phyloP scores from a whole-genome alignment of 2,797 vertebrate genomes.

The Cossypha niveicapilla region DNA sequence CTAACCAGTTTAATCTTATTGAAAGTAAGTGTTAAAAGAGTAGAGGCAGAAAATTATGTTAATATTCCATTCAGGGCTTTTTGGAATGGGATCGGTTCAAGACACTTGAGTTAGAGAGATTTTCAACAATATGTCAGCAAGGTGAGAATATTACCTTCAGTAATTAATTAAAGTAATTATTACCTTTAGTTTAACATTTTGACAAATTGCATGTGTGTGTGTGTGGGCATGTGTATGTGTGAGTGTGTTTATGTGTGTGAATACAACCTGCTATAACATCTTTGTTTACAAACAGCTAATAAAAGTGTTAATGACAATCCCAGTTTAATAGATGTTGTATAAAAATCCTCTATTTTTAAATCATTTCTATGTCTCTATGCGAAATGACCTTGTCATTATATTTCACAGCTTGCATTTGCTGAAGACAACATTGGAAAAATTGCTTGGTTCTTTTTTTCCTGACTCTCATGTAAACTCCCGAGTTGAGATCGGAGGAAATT shows the following conservation, averaged over 20 bases:
- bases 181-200: background rate
- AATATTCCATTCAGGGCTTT: background rate
- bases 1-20: background rate
- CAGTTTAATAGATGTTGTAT: background rate
- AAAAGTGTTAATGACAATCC: background rate
- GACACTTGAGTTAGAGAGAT: background rate
- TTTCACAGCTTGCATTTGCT: background rate
- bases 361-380: background rate
- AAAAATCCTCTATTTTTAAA: background rate
- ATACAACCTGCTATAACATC: background rate
- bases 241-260: background rate
- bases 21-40: background rate
- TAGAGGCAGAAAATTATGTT: background rate
- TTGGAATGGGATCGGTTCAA: background rate
- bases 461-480: background rate
- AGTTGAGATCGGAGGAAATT: background rate
- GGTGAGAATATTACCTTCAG: background rate
- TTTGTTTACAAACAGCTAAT: background rate
- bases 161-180: no score
- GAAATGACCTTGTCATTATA: background rate
- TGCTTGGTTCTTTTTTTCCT: background rate
- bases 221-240: fast-evolving
- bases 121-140: background rate
- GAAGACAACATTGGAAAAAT: background rate
- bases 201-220: background rate